Conservation (phyloP, 2,113 vertebrate species). For the Tretioscincus oriximinensis region DNA sequence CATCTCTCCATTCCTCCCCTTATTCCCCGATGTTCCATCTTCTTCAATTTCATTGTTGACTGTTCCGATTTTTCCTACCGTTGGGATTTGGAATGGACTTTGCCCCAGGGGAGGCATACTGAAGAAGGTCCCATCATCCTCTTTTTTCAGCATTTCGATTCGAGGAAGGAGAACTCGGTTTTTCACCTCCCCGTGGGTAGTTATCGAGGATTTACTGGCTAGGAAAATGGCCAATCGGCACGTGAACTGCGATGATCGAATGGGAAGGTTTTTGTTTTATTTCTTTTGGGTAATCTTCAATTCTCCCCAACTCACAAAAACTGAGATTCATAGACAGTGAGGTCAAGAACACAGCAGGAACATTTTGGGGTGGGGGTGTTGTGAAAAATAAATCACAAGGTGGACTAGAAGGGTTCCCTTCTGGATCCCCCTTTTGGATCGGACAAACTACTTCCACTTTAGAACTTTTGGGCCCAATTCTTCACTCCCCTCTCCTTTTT, state of each 20-base stretch:
- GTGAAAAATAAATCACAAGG: background rate
- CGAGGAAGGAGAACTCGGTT: too few relatives aligned
- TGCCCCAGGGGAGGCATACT: rapidly evolving
- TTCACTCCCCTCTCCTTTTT: too few relatives aligned
- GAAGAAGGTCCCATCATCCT: background rate
- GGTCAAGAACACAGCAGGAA: background rate
- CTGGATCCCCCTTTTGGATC: background rate
- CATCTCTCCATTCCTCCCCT: constrained; percentile 7
- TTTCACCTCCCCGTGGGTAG: background rate
- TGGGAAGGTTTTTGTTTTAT: background rate
- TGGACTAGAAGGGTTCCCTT: background rate
- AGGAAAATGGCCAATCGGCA: too few relatives aligned
- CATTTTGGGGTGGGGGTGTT: too few relatives aligned
- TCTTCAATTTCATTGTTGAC: background rate
- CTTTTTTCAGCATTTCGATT: background rate
- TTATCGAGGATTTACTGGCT: too few relatives aligned
- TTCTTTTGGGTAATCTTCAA: too few relatives aligned
- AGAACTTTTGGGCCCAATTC: too few relatives aligned
- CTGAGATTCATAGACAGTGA: too few relatives aligned
- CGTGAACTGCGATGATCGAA: background rate
- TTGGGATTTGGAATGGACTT: constrained; percentile 32
- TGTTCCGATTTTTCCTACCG: background rate
- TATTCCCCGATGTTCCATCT: background rate
- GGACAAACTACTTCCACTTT: too few relatives aligned
- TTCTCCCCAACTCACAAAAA: too few relatives aligned